Evolutionary conservation across 1,140 invertebrate species (phyloP).

Genomic region (Caerostris extrusa): DNA sequence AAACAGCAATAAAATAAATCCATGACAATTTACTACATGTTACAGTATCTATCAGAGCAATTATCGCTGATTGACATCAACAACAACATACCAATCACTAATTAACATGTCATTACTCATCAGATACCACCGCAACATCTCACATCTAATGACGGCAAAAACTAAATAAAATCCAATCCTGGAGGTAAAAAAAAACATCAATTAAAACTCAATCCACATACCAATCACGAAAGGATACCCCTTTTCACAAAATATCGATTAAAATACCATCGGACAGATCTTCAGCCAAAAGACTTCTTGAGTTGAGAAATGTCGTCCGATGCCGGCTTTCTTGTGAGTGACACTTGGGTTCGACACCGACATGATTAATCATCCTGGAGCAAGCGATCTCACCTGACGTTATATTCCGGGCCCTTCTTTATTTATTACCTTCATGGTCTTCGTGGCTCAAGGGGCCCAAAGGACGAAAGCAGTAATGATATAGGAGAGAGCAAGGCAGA

Average conservation of each 20-base stretch:
- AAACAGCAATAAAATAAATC: too few relatives aligned
- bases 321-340: background rate
- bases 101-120: background rate
- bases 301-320: background rate
- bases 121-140: background rate
- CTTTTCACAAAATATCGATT: slow-evolving; percentile 6
- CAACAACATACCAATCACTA: background rate
- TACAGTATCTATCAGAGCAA: background rate
- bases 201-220: slow-evolving; percentile 6
- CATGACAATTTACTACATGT: background rate
- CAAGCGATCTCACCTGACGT: slow-evolving; percentile 22
- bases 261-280: background rate
- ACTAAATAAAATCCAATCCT: too few relatives aligned
- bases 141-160: background rate
- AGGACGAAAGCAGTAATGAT: slow-evolving; percentile 26
- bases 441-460: slow-evolving; percentile 27
- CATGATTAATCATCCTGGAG: slow-evolving; percentile 7
- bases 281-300: background rate
- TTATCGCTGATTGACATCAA: slow-evolving; percentile 9
- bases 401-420: slow-evolving; percentile 45
- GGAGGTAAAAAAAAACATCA: background rate
- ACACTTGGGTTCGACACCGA: slow-evolving; percentile 41
- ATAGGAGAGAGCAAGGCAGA: slow-evolving; percentile 5
- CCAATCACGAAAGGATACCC: background rate
- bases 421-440: slow-evolving; percentile 42